Conservation (phyloP, 2,888 invertebrate genomes). For the Diogma glabrata region DNA sequence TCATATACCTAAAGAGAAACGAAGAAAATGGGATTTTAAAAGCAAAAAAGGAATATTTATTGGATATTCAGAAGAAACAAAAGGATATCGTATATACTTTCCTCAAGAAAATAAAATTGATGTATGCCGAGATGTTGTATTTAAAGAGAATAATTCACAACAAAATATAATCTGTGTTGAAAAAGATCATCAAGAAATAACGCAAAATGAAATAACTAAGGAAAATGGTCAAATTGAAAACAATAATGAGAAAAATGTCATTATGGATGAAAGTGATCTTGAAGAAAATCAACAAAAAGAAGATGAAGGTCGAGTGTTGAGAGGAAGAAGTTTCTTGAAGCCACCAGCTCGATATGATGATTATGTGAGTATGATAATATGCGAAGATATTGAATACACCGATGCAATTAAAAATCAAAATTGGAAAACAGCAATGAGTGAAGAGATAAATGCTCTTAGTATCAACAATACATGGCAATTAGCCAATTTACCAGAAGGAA, state of each 20-base stretch:
- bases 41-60: not conserved
- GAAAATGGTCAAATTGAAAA: too few species aligned
- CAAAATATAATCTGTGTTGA: not conserved
- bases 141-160: not conserved
- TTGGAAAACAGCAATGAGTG: not conserved
- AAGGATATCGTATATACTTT: not conserved
- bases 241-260: too few species aligned
- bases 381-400: too few species aligned
- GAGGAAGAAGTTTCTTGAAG: too few species aligned
- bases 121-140: not conserved
- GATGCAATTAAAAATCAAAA: not conserved
- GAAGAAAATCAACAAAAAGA: too few species aligned
- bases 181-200: too few species aligned
- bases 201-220: too few species aligned
- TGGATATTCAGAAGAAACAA: not conserved
- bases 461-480: not conserved
- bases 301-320: too few species aligned
- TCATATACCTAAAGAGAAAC: not conserved
- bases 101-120: not conserved
- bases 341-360: too few species aligned
- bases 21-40: not conserved
- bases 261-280: too few species aligned
- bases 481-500: not conserved
- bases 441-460: not conserved
- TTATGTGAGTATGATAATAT: too few species aligned